Base-by-base conservation (phyloP, 2,797 vertebrate genomes). In the Carapus acus region DNA sequence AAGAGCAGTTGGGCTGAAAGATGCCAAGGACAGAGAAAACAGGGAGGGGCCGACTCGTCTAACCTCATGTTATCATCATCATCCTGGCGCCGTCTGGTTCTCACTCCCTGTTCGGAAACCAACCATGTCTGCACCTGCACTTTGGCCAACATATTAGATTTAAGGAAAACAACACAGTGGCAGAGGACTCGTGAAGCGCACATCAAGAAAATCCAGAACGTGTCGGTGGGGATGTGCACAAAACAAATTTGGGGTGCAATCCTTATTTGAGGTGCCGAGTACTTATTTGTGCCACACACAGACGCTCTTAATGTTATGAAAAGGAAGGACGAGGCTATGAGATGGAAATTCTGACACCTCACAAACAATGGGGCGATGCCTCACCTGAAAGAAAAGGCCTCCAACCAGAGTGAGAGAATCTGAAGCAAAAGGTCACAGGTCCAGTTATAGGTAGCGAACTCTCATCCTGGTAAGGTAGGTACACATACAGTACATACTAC, bases 171-270 rank as follows among this genome's bases (percentile, higher is more conserved):
- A 41, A 49, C 46, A 56, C 55, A 54, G 62, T 62, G 69, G 65
- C 68, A 54, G 46, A 65, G 33, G 45, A 42, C 49, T 59, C 49
- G 61, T 80, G 83, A 84, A 84, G 84, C 85, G 83, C 82, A 68
- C 46, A 65, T 27, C 24, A 27, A 27, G 4, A 58, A 73, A 79
- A 57, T 77, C 67, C 38, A 62, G 52, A 74, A 74, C 56, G 54
- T 6, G 24, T 60, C 42, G 29, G 47, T 47, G 63, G 78, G 75
- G 82, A 84, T 82, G 78, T 77, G 64, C 66, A 45, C 54, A 58
- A 65, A 58, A 65, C 61, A 58, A 45, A 16, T 36, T 22, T 20
- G 39, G 42, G 57, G 27, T 47, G 50, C 43, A 73, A 60, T 49
- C 66, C 65, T 39, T 41, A 49, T 65, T 13, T 33, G 14, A 3